These are phyloP conservation scores for Netelia virgata DNA, from an alignment of 2,888 invertebrate species.

Conservation along the genomic window DNA sequence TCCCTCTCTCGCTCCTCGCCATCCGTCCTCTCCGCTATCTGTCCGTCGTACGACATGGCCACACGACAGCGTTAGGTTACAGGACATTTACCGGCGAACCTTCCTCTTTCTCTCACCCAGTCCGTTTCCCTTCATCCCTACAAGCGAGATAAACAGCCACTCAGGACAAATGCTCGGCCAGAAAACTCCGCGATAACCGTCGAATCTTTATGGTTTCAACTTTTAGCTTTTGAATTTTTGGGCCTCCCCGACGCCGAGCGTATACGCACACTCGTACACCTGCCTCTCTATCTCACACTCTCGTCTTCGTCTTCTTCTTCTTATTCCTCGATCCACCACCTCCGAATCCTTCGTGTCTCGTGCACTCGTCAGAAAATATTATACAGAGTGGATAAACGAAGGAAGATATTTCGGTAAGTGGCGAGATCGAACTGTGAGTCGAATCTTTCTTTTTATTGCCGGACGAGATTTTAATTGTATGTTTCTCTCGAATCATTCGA, in stretches of 20 bases:
- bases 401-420: conserved; percentile 17
- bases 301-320: conserved; percentile 8
- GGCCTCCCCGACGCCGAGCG: not conserved
- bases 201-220: conserved; percentile 75
- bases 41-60: conserved; percentile 73
- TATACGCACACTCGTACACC: conserved; percentile 41
- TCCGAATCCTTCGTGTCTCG: conserved; percentile 12
- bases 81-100: conserved; percentile 77
- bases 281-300: conserved; percentile 52
- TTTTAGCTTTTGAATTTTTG: conserved; percentile 65
- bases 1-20: conserved; percentile 30
- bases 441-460: not conserved
- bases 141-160: conserved; percentile 78
- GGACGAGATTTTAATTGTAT: conserved; percentile 19
- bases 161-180: conserved; percentile 79
- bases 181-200: conserved; percentile 76
- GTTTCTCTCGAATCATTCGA: conserved; percentile 36
- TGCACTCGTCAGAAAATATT: conserved; percentile 39
- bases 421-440: conserved; percentile 12
- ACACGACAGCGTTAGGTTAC: conserved; percentile 80
- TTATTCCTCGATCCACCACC: conserved; percentile 1
- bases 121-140: conserved; percentile 19
- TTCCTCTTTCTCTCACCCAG: conserved; percentile 19
- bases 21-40: conserved; percentile 73
- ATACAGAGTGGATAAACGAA: conserved; percentile 17